phyloP scores from a whole-genome alignment of 2,888 invertebrate species.

The Cerastis rubricosa region DNA sequence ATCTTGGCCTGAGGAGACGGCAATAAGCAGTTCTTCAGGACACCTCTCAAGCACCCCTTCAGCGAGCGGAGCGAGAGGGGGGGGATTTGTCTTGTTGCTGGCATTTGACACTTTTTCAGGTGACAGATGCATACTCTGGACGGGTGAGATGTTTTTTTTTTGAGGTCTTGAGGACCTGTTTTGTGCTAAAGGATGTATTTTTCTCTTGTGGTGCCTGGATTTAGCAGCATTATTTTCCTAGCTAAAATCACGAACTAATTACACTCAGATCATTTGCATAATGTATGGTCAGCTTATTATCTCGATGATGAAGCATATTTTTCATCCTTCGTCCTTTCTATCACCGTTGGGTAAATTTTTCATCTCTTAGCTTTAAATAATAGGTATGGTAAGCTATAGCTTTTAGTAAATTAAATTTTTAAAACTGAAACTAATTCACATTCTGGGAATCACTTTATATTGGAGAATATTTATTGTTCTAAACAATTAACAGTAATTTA shows the following conservation, averaged over 20 bases:
- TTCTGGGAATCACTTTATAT: slow-evolving; percentile 19
- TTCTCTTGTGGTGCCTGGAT: not conserved
- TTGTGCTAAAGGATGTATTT: not conserved
- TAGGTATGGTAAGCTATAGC: not conserved
- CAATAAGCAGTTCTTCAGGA: slow-evolving; percentile 44
- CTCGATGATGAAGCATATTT: not conserved
- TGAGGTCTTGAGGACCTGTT: not conserved
- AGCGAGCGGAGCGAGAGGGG: slow-evolving; percentile 1
- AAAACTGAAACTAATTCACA: slow-evolving; percentile 3
- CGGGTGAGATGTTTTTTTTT: slow-evolving; percentile 1
- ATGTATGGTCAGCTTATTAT: not conserved
- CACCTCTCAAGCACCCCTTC: slow-evolving; percentile 23
- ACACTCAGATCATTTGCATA: not conserved
- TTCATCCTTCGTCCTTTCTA: not conserved
- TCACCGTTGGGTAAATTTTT: too few species aligned
- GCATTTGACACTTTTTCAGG: slow-evolving; percentile 40
- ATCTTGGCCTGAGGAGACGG: slow-evolving; percentile 35
- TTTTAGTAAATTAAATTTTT: not conserved
- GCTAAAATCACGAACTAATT: not conserved
- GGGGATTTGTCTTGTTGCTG: slow-evolving; percentile 38
- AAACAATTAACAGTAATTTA: slow-evolving; percentile 28
- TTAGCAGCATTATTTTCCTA: not conserved
- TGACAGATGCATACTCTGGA: slow-evolving; percentile 41
- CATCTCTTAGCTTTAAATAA: not conserved
- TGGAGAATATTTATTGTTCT: slow-evolving; percentile 39